Percentiles rank a stretch among this genome's conserved stretches.
phyloP scores from a whole-genome alignment of 2,888 invertebrate genomes.

The Podabrus alpinus region DNA sequence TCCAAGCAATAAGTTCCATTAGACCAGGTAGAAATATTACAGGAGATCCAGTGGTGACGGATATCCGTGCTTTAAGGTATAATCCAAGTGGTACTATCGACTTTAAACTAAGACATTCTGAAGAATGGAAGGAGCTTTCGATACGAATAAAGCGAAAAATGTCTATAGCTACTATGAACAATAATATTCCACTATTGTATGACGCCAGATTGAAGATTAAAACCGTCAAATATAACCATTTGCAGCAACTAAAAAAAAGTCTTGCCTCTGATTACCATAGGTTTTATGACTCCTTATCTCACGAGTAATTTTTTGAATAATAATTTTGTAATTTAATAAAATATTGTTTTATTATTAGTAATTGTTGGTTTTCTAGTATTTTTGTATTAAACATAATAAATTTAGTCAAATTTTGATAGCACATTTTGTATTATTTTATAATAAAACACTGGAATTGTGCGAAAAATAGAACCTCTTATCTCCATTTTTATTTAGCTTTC shows the following conservation, averaged over 20 bases:
- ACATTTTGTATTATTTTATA: no score
- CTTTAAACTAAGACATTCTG: no score
- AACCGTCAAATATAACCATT: neutral
- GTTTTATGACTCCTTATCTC: neutral
- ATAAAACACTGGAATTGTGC: neutral
- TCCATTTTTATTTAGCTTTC: neutral
- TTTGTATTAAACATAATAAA: no score
- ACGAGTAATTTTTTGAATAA: neutral
- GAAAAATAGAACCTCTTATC: neutral
- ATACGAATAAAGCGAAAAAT: no score
- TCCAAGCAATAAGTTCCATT: no score
- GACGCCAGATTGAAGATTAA: neutral
- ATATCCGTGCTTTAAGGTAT: no score
- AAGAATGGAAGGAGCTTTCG: no score
- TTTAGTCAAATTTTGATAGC: no score
- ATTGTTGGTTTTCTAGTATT: neutral
- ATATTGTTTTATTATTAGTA: neutral
- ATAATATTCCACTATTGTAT: neutral
- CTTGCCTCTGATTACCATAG: neutral
- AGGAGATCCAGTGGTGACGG: no score
- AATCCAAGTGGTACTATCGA: no score
- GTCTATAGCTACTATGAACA: neutral
- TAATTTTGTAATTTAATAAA: neutral
- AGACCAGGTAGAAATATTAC: no score
- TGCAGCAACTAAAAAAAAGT: neutral